Conservation (phyloP, 2,888 invertebrate species). For the Erebia palarica region DNA sequence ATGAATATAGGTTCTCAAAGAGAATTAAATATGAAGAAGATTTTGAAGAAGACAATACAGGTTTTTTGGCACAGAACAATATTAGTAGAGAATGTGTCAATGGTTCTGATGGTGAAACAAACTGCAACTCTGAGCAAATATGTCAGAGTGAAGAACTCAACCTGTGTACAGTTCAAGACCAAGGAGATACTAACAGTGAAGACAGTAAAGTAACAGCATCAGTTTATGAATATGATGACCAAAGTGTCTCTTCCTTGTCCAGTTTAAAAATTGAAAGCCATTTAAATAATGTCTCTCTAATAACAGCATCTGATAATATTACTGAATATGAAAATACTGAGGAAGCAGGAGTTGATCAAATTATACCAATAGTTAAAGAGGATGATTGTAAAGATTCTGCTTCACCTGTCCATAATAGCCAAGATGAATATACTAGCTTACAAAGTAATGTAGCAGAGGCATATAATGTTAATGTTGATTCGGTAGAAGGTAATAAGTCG, state of each 20-base stretch:
- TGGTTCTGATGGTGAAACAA: conserved; percentile 61
- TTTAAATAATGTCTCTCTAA: conserved; percentile 51
- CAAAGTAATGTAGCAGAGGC: conserved; percentile 33
- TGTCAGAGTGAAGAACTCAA: conserved; percentile 60
- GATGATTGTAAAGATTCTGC: conserved; percentile 36
- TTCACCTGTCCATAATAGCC: conserved; percentile 44
- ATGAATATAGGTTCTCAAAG: conserved; percentile 60
- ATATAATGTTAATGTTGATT: conserved; percentile 40
- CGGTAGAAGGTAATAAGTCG: conserved; percentile 39
- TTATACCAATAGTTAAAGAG: conserved; percentile 44
- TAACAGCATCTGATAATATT: conserved; percentile 47
- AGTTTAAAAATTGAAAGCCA: conserved; percentile 71
- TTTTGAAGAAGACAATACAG: conserved; percentile 54
- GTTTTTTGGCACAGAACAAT: conserved; percentile 50
- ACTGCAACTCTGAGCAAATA: conserved; percentile 59
- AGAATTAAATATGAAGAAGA: conserved; percentile 70
- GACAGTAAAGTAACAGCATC: conserved; percentile 68
- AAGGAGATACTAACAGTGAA: conserved; percentile 68
- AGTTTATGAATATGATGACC: conserved; percentile 73
- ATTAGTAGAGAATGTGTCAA: conserved; percentile 51
- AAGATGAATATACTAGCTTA: conserved; percentile 58
- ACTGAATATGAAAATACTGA: conserved; percentile 42
- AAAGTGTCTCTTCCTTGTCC: conserved; percentile 66
- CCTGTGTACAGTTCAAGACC: conserved; percentile 61
- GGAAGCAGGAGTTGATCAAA: conserved; percentile 40